Base-by-base conservation (phyloP, 2,797 vertebrate genomes). In the Triplophysa yarkandensis region DNA sequence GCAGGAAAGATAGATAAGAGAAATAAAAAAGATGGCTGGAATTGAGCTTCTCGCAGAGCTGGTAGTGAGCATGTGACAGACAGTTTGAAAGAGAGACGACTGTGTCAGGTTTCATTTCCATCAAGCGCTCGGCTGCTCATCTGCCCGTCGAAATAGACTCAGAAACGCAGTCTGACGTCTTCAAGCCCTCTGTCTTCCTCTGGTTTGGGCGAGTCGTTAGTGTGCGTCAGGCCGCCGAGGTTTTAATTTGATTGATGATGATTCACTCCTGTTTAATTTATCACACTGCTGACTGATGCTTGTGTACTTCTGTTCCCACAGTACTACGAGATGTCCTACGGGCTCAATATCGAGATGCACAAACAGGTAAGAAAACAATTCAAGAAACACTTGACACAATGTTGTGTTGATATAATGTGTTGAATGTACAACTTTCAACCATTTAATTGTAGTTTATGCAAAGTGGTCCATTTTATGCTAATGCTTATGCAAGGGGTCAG, bases 321-420 rank as follows among this genome's bases (percentile, higher is more conserved):
- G 93, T 95, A 95, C 89, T 95, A 95, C 2, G 93, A 95, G 86
- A 95, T 95, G 93, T 94, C 93, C 74, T 94, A 94, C 81, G 93
- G 93, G 55, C 89, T 82, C 61, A 82, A 85, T 84, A 82, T 81
- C 54, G 81, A 84, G 83, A 87, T 82, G 72, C 82, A 87, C 81
- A 88, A 85, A 86, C 81, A 86, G 83, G 78, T 70, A 57, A 75
- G 81, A 77, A 61, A 39, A 72, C 19, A 50, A 61, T 32, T 48
- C 10, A 21, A 6, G 14, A 54, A 54, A 34, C 43, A 4, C 21
- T 23, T 19, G 10, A 1, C 46, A 48, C 46, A 4, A 13, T 27
- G 11, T 54, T 27, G 4, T 52, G 2, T 23, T 11, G 4, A n/a
- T n/a, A n/a, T n/a, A n/a, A n/a, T n/a, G n/a, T n/a, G n/a, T n/a